Percentiles rank a stretch among this genome's conserved stretches.
Conservation (phyloP, 2,888 invertebrate species). For the Anodontia alba region DNA sequence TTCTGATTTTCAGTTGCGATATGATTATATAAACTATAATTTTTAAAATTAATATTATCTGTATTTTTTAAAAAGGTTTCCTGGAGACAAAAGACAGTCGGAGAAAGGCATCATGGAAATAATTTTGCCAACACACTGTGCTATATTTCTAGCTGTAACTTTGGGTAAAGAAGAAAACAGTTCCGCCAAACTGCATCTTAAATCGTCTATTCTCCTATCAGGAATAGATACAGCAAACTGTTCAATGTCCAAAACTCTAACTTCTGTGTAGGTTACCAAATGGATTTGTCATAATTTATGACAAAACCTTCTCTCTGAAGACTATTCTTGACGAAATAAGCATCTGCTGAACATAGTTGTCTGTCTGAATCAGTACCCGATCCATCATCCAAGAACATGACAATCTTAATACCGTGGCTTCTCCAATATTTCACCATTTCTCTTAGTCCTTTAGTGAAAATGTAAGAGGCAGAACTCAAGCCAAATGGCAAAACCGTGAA, state of each 20-base stretch:
- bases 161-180: background rate
- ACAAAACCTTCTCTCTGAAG: background rate
- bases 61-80: too few relatives aligned
- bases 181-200: background rate
- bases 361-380: slow-evolving; percentile 4
- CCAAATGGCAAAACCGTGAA: slow-evolving; percentile 45
- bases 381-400: slow-evolving; percentile 43
- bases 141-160: slow-evolving; percentile 19
- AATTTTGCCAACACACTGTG: slow-evolving; percentile 1
- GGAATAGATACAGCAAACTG: slow-evolving; percentile 21
- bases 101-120: slow-evolving; percentile 17
- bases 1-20: too few relatives aligned
- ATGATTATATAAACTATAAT: too few relatives aligned
- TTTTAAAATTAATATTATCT: too few relatives aligned
- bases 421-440: slow-evolving; percentile 46
- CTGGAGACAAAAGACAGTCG: too few relatives aligned
- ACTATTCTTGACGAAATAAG: slow-evolving; percentile 16
- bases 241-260: slow-evolving; percentile 21
- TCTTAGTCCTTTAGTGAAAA: slow-evolving; percentile 41
- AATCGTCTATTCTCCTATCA: slow-evolving; percentile 15
- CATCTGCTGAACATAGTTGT: background rate
- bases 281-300: background rate
- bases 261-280: background rate
- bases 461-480: slow-evolving; percentile 20
- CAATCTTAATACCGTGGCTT: slow-evolving; percentile 31